Evolutionary conservation across 2,113 vertebrate genomes (phyloP).

Genomic region (Martes martes): DNA sequence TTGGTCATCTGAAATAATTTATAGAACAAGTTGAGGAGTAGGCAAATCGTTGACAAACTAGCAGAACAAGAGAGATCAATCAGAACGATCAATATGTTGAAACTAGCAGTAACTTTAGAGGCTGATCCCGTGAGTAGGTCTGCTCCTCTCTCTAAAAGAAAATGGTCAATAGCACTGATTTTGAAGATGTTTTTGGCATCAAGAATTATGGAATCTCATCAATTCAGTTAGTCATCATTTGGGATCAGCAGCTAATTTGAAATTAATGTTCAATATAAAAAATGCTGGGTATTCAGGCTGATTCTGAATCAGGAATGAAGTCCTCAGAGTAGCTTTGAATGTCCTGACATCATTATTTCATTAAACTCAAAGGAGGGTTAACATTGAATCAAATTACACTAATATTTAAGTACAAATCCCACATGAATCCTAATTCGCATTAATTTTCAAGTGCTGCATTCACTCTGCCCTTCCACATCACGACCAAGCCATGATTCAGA

Average conservation of each 20-base stretch:
- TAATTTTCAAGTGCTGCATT: constrained; percentile 57
- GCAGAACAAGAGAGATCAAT: neutral
- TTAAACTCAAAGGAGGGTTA: constrained; percentile 48
- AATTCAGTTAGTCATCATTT: constrained; percentile 45
- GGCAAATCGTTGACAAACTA: neutral
- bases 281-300: neutral
- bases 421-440: constrained; percentile 38
- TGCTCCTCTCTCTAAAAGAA: constrained; percentile 25
- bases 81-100: neutral
- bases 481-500: constrained; percentile 67
- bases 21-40: neutral
- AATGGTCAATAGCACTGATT: neutral
- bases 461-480: constrained; percentile 42
- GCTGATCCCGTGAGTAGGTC: neutral
- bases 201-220: constrained; percentile 29
- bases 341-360: constrained; percentile 37
- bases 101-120: constrained; percentile 21
- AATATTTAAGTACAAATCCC: constrained; percentile 47
- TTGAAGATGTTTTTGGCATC: constrained; percentile 34
- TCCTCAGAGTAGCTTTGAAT: constrained; percentile 62
- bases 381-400: constrained; percentile 42
- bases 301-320: constrained; percentile 57
- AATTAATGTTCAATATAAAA: constrained; percentile 45
- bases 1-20: constrained; percentile 30
- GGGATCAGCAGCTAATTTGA: constrained; percentile 34